These are phyloP conservation scores for Actinia equina DNA, from an alignment of 64 coral and sea anemone genomes.

Conservation along the genomic window DNA sequence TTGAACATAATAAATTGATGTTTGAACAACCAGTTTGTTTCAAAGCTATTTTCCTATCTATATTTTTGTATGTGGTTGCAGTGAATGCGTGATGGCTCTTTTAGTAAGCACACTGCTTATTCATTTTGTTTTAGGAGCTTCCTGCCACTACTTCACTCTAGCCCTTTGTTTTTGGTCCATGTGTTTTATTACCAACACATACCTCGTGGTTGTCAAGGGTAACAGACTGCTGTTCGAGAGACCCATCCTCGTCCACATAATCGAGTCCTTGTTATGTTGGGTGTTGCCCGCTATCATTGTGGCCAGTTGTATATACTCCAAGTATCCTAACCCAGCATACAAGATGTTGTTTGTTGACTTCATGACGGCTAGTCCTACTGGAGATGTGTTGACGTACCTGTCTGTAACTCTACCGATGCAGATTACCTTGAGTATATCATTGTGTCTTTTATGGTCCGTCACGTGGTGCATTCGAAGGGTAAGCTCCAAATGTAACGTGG, in stretches of 20 bases:
- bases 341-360: conserved; percentile 70
- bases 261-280: conserved; percentile 71
- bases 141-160: conserved; percentile 79
- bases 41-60: too few species aligned
- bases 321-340: conserved; percentile 55
- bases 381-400: conserved; percentile 50
- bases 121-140: conserved; percentile 50
- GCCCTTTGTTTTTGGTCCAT: conserved; percentile 78
- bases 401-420: conserved; percentile 80
- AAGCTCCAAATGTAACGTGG: not conserved
- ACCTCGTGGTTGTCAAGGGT: conserved; percentile 69
- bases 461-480: conserved; percentile 84
- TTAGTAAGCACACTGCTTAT: too few species aligned
- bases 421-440: conserved; percentile 61
- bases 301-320: conserved; percentile 44
- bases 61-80: too few species aligned
- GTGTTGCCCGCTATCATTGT: conserved; percentile 79
- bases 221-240: conserved; percentile 51
- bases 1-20: too few species aligned
- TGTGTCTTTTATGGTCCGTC: conserved; percentile 86
- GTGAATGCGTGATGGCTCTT: too few species aligned
- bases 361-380: conserved; percentile 44
- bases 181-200: conserved; percentile 87
- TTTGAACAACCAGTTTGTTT: not conserved
- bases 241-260: conserved; percentile 43